Base-by-base conservation (phyloP, 2,888 invertebrate genomes). In the Hesperia comma region DNA sequence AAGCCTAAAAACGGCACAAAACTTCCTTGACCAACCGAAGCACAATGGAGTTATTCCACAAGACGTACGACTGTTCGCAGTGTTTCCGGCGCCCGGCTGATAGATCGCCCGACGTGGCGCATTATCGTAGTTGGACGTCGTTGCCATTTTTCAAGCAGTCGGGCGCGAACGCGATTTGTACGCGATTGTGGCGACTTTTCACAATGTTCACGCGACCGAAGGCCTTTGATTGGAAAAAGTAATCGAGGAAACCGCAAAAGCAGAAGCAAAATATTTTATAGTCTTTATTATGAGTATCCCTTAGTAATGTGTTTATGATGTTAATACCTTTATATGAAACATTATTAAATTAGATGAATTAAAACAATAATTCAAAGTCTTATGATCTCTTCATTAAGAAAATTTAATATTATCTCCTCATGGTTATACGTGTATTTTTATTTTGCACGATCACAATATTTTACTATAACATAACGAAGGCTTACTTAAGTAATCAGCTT, bases 141-240 rank as follows among this genome's bases (percentile, higher is more conserved):
- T 77, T 70, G 80, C 82, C 77, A 87, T 87, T 87, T 86, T 85
- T 87, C 87, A 86, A 80, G 71, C 69, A 70, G 70, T n/a, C 54
- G 32, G 46, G 33, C 41, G 33, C 43, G 76, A 77, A 79, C 79
- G 75, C 75, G 79, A 81, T 75, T 75, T 71, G 74, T 73, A 72
- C 66, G 61, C 69, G 61, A 63, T 63, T 63, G 63, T 63, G 43
- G 55, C 37, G 19, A 63, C 54, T 63, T 63, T 55, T 46, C 55
- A 55, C 63, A 55, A 33, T 63, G 55, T 63, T 55, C 63, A 15
- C 63, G 55, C 55, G 55, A 19, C 41, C 55, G 40, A 58, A 68
- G 63, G 61, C 58, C 56, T 70, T 70, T 70, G 70, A 64, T 63
- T 68, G 61, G 58, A 55, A 61, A 70, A 68, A 55, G 63, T 33